Evolutionary conservation across 2,113 vertebrate genomes (phyloP).

Genomic region (Corythornis vintsioides): DNA sequence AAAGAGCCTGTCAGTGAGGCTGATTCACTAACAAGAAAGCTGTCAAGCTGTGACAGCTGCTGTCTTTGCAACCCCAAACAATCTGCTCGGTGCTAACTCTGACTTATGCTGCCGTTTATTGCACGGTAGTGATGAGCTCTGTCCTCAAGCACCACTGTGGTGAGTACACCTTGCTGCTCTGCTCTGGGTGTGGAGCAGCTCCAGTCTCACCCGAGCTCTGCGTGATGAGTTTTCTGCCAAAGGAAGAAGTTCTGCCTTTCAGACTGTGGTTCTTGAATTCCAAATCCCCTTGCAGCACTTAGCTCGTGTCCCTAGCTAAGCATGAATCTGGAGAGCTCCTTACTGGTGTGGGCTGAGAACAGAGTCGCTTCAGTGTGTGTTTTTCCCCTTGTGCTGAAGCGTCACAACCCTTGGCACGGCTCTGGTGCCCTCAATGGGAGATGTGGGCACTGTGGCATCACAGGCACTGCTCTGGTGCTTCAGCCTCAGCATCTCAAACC

Average conservation of each 20-base stretch:
- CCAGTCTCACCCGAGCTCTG: background rate
- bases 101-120: constrained; percentile 76
- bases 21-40: constrained; percentile 80
- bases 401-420: background rate
- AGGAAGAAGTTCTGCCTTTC: background rate
- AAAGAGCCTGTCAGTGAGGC: constrained; percentile 76
- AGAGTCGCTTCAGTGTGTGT: background rate
- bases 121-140: constrained; percentile 68
- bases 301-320: background rate
- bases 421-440: rapidly evolving
- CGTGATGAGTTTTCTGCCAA: background rate
- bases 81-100: constrained; percentile 76
- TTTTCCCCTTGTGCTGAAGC: background rate
- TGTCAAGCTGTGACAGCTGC: constrained; percentile 80
- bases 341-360: background rate
- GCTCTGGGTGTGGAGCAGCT: background rate
- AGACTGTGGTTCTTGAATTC: background rate
- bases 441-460: background rate
- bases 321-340: background rate
- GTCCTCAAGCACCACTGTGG: constrained; percentile 50
- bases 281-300: background rate
- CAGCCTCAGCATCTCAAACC: rapidly evolving
- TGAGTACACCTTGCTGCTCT: constrained; percentile 50
- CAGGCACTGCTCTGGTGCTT: background rate
- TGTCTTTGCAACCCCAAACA: constrained; percentile 79